phyloP scores from a whole-genome alignment of 30 jellyfish, hydroid and myxozoan genomes.

The Aurelia aurita complex sp. Pacific region DNA sequence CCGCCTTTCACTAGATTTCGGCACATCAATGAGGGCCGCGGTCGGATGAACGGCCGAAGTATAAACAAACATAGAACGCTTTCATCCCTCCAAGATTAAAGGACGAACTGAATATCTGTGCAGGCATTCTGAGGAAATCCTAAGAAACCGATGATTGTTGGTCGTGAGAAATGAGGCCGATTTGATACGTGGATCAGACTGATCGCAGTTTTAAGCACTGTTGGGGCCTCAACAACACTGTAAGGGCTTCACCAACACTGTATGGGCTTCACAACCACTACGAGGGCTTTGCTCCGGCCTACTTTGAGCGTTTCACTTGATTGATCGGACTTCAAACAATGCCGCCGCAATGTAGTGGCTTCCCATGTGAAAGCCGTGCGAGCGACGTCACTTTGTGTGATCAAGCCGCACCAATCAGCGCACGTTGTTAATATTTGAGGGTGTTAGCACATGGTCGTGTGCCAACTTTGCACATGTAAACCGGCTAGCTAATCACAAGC shows the following conservation, averaged over 20 bases:
- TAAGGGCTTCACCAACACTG: slow-evolving; percentile 60
- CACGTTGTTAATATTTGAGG: slow-evolving; percentile 66
- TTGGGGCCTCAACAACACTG: slow-evolving; percentile 56
- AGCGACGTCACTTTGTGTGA: slow-evolving; percentile 90
- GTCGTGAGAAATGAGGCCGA: slow-evolving; percentile 24
- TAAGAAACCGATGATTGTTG: slow-evolving; percentile 1
- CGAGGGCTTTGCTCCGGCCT: slow-evolving; percentile 65
- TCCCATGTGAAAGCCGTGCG: slow-evolving; percentile 87
- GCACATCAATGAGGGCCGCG: slow-evolving; percentile 83
- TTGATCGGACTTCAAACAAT: slow-evolving; percentile 80
- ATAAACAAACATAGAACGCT: slow-evolving; percentile 68
- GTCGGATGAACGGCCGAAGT: slow-evolving; percentile 70
- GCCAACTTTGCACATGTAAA: slow-evolving; percentile 96
- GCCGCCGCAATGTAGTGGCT: slow-evolving; percentile 98
- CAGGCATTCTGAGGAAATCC: slow-evolving; percentile 25
- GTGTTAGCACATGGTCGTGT: slow-evolving; percentile 96
- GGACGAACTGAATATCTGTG: slow-evolving; percentile 31
- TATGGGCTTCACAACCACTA: slow-evolving; percentile 62
- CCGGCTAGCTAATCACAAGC: slow-evolving; percentile 93
- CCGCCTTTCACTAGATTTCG: slow-evolving; percentile 86
- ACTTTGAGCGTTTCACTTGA: slow-evolving; percentile 72
- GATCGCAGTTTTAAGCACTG: slow-evolving; percentile 46
- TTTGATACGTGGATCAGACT: background rate
- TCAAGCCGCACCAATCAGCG: slow-evolving; percentile 91
- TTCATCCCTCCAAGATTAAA: slow-evolving; percentile 41